Base-by-base conservation (phyloP, 1,140 invertebrate genomes). In the Cyphomyrmex costatus region DNA sequence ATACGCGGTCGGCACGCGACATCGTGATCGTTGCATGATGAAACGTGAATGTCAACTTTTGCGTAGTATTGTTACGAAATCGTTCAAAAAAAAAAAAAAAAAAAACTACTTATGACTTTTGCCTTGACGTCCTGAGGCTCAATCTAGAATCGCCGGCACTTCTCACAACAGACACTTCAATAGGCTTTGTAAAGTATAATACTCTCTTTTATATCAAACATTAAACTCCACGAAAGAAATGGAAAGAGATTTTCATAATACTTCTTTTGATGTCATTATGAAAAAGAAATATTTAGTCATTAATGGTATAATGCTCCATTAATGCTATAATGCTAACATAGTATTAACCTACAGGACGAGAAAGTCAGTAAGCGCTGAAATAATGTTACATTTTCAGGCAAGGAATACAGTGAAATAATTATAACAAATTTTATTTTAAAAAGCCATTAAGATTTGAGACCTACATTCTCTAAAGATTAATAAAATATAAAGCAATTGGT, bases 41-140 rank as follows among this genome's bases (percentile, higher is more conserved):
- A 90, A 91, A 91, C 84, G 78, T 86, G 8, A 91, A 87, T 91
- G 90, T 91, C 84, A 88, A 86, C 86, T 68, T 86, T 91, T 56
- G 51, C 70, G 66, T 84, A 73, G 76, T 16, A 71, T 78, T 86
- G 56, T 68, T 85, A 58, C 51, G 61, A 74, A 86, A 71, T 77
- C 51, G 27, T 14, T 66, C 36, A 65, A 19, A n/a, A n/a, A n/a
- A n/a, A n/a, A n/a, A n/a, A n/a, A n/a, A n/a, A n/a, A n/a, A n/a
- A n/a, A n/a, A n/a, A n/a, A n/a, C n/a, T n/a, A n/a, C n/a, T n/a
- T n/a, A n/a, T n/a, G n/a, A 68, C 49, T 68, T 36, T 66, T 46
- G 7, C 46, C 7, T 6, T n/a, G 61, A 16, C 68, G 16, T 27
- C 27, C 46, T 24, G 30, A 68, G 3, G 21, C 46, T 21, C 16